Base-by-base conservation (phyloP, 2,113 vertebrate species). In the Platichthys flesus region DNA sequence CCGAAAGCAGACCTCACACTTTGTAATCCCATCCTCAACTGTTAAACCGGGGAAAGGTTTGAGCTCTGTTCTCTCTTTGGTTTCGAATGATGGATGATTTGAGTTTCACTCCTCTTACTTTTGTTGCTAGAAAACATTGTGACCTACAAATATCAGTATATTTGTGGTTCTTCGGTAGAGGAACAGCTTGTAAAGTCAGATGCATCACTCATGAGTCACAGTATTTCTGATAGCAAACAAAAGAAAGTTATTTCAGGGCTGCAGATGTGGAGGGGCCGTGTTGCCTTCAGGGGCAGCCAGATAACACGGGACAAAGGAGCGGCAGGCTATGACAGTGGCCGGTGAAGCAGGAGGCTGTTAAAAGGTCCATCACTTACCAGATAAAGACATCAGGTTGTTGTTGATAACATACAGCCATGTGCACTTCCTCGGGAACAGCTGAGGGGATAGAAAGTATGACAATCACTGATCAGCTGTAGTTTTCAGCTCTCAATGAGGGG, bases 341-440 rank as follows among this genome's bases (percentile, higher is more conserved):
- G 16, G 70, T 67, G 67, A 71, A 87, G 79, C 74, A 65, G 69
- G 54, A 51, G 37, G 76, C 14, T 13, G 80, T 7, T 10, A 21
- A 45, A 15, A 23, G 54, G 23, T 68, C 28, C 13, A 5, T 78
- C 45, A 93, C 96, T 61, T 91, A 99, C 98, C 98, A 88, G 98
- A 99, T 89, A 99, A 89, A 81, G 98, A 99, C 98, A 99, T 99
- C 68, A 99, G 92, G 91, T 96, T 98, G 92, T 99, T 99, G 94
- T 99, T 99, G 95, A 99, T 99, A 28, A 99, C 94, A 1, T 99
- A 99, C 0, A 99, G 95, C 98, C 98, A 99, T 1, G 96, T 99
- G 75, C 98, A 99, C 78, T 96, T 96, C 20, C 98, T 93, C 5
- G 98, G 98, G 85, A 99, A 99, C 64, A 99, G 93, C 98, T 99